Percentiles rank a stretch among this genome's conserved stretches.
These are phyloP conservation scores for Pseudochaenichthys georgianus DNA, from an alignment of 2,797 vertebrate genomes.

Conservation along the genomic window DNA sequence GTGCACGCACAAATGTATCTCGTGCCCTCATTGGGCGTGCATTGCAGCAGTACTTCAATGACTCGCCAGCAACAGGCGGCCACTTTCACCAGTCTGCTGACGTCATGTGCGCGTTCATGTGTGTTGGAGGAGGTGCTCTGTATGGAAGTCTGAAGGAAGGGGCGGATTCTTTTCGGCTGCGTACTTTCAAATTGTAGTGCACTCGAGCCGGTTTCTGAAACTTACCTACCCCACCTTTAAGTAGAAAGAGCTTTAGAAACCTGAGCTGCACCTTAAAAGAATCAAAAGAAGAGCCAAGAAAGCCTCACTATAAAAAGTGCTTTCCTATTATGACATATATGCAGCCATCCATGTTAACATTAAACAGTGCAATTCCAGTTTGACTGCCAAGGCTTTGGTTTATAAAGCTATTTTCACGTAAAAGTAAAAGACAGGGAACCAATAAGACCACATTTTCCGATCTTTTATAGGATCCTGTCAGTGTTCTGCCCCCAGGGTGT, in stretches of 20 bases:
- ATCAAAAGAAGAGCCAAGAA: neutral
- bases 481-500: conserved; percentile 12
- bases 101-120: too few species aligned
- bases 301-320: neutral
- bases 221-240: neutral
- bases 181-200: too few species aligned
- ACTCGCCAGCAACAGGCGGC: too few species aligned
- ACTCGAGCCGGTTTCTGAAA: too few species aligned
- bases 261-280: neutral
- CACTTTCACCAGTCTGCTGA: too few species aligned
- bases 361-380: neutral
- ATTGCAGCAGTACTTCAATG: too few species aligned
- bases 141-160: too few species aligned
- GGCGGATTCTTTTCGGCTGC: too few species aligned
- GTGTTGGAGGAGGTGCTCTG: too few species aligned
- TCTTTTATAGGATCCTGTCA: conserved; percentile 36
- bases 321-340: neutral
- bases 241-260: neutral
- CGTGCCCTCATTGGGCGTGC: too few species aligned
- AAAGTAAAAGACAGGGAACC: conserved; percentile 17
- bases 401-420: conserved; percentile 4
- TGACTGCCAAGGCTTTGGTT: neutral
- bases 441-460: conserved; percentile 7
- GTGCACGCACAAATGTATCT: too few species aligned
- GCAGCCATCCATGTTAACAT: neutral